These are phyloP conservation scores for Desmodus rotundus DNA, from an alignment of 2,113 vertebrate genomes.

Conservation along the genomic window DNA sequence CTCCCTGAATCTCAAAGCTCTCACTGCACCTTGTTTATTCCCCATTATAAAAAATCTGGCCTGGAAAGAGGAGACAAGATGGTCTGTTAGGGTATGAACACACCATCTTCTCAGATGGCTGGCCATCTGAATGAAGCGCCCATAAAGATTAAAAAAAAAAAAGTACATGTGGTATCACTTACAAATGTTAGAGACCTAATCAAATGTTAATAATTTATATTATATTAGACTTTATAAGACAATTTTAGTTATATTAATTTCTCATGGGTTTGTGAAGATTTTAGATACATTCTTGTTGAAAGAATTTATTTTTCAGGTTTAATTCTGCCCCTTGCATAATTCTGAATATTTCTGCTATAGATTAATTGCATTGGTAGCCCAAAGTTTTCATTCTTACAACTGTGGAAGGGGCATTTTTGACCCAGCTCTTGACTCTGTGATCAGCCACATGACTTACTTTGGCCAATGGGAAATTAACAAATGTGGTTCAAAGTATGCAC, in stretches of 20 bases:
- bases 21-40: no score
- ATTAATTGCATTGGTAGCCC: background rate
- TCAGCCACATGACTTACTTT: background rate
- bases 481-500: background rate
- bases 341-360: background rate
- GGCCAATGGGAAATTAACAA: background rate
- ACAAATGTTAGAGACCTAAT: background rate
- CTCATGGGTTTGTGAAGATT: background rate
- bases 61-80: no score
- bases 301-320: conserved; percentile 19
- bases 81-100: no score
- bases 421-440: background rate
- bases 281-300: conserved; percentile 1
- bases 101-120: no score
- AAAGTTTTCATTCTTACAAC: background rate
- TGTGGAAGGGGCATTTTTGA: background rate
- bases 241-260: background rate
- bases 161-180: background rate
- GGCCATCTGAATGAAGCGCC: no score
- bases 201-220: conserved; percentile 21
- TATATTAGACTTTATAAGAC: background rate
- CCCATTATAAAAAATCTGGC: no score
- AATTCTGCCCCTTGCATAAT: background rate
- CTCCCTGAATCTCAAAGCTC: no score
- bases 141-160: no score